Evolutionary conservation across 2,797 vertebrate genomes (phyloP), one percentile per base, ranked within the genome.

Genomic region (Gymnoscopelus microlampas): DNA sequence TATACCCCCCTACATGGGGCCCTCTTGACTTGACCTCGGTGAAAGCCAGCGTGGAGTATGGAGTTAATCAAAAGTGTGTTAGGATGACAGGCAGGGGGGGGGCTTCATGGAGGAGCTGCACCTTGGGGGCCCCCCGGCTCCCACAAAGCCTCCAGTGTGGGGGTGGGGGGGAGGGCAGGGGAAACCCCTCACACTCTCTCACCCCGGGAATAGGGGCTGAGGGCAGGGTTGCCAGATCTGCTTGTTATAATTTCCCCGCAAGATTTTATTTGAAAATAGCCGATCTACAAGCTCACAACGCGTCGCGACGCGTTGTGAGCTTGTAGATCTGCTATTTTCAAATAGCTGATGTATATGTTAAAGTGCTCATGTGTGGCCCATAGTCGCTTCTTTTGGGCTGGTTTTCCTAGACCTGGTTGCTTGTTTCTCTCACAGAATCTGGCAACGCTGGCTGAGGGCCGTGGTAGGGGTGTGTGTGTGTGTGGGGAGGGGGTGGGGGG

Each of bases 41-140:
- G 70, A 84, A 83, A 83, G 77, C 82, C 39, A 66, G 64, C 73
- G 81, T 83, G 79, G 39, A 84, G 85, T 89, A 87, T 88, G 85
- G 84, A 90, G 78, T 92, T 89, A 88, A 92, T 93, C 85, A 93
- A 90, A 87, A 82, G 73, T 88, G 86, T 87, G 83, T 82, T 84
- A 66, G 80, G 75, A 84, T 85, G 86, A 87, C 81, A 82, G 86
- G 82, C 84, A 75, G 87, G 75, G 44, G 84, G 85, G 84, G 57
- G 19, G 19, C 76, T 82, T 83, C 71, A 19, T 19, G 19, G 71
- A 48, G 82, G 68, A 82, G 75, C 74, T 62, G 47, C 48, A 12
- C 68, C 60, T 83, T 73, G 83, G 85, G 84, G 84, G 85, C 56
- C 66, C 66, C 51, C 32, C 68, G 3, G 39, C 39, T 50, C 81